A percentile compares a stretch with the other conserved stretches of the same genome.
Evolutionary conservation across 2,888 invertebrate species (phyloP).

Genomic region (Drosophila buzzatii): DNA sequence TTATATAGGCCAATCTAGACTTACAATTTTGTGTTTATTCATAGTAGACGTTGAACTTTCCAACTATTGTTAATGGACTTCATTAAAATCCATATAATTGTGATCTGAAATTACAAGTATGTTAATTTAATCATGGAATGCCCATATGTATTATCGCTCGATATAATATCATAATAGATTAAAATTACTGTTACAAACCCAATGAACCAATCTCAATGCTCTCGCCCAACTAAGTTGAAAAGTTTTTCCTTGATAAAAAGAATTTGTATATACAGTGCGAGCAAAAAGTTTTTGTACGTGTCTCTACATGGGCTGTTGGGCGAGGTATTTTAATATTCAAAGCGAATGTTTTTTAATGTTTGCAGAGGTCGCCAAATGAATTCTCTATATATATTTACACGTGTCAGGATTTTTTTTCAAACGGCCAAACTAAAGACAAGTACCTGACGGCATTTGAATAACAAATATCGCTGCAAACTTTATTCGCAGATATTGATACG

Average conservation of each 20-base stretch:
- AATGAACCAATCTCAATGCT: neutral
- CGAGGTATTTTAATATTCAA: constrained; percentile 71
- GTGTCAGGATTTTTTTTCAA: neutral
- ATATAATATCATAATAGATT: no score
- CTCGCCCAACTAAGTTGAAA: neutral
- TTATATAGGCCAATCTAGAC: neutral
- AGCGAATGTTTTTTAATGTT: constrained; percentile 72
- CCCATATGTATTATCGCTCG: no score
- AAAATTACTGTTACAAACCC: neutral
- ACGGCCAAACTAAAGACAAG: neutral
- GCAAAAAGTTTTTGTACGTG: constrained; percentile 5
- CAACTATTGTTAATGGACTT: no score
- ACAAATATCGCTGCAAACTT: neutral
- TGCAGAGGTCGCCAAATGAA: constrained; percentile 24
- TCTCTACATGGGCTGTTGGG: constrained; percentile 1
- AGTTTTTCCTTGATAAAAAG: constrained; percentile 7
- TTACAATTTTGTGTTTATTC: no score
- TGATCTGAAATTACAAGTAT: no score
- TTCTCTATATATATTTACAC: constrained; percentile 10
- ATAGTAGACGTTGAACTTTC: no score
- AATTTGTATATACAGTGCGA: neutral
- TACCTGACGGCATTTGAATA: neutral
- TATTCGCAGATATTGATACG: neutral
- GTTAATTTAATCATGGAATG: no score
- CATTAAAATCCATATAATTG: no score